phyloP scores from a whole-genome alignment of 2,888 invertebrate species.

The Lochmaea capreae region DNA sequence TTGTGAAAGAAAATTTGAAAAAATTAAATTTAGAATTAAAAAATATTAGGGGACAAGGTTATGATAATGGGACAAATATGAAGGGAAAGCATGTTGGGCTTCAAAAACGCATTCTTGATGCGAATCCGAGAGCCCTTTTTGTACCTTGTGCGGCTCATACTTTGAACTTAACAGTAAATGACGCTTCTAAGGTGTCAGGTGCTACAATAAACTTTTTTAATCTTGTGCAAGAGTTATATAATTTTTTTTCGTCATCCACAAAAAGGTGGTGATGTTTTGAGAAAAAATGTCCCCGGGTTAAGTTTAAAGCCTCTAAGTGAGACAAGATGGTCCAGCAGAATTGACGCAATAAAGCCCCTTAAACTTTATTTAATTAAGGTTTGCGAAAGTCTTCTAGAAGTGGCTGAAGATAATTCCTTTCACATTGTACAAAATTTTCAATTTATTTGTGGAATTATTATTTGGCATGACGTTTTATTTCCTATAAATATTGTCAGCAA shows the following conservation, averaged over 20 bases:
- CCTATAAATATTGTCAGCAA: too few species aligned
- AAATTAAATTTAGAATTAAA: conserved; percentile 14
- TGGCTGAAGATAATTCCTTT: too few species aligned
- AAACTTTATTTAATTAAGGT: too few species aligned
- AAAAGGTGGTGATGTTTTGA: neutral
- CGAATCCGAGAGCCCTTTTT: conserved; percentile 20
- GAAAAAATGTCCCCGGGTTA: conserved; percentile 17
- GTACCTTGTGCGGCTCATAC: conserved; percentile 27
- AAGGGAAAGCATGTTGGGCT: too few species aligned
- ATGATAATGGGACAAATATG: too few species aligned
- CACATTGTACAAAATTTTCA: too few species aligned
- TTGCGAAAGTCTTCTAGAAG: too few species aligned
- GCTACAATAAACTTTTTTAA: too few species aligned
- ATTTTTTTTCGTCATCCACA: neutral
- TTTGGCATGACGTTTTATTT: too few species aligned
- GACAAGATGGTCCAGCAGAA: conserved; percentile 28
- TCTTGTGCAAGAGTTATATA: conserved; percentile 1
- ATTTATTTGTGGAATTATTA: too few species aligned
- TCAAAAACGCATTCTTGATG: conserved; percentile 20
- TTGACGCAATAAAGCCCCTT: conserved; percentile 15
- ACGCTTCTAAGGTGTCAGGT: too few species aligned
- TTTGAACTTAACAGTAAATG: conserved; percentile 10
- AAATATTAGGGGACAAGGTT: conserved; percentile 6
- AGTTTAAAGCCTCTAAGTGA: conserved; percentile 24
- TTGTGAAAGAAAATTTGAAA: neutral